phyloP scores from a whole-genome alignment of 2,797 vertebrate species.

The Eurystomus glaucurus region DNA sequence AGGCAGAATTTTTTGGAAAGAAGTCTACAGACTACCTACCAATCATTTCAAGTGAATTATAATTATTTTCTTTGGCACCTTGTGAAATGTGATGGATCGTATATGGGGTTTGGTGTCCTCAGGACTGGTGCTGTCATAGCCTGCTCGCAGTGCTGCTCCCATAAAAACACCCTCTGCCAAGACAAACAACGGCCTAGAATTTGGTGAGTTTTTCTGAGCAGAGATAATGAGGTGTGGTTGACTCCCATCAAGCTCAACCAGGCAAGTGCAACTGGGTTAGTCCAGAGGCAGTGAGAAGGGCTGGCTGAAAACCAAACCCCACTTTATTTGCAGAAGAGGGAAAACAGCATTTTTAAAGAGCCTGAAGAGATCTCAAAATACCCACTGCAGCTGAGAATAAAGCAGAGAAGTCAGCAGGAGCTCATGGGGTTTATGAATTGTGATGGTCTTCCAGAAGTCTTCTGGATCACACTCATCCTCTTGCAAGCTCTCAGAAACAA shows the following conservation, averaged over 20 bases:
- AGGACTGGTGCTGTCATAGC: background rate
- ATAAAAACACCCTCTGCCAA: slow-evolving; percentile 11
- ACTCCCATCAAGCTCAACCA: slow-evolving; percentile 26
- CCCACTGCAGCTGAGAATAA: background rate
- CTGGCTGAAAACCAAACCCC: slow-evolving; percentile 20
- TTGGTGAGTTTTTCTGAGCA: slow-evolving; percentile 19
- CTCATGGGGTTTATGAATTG: background rate
- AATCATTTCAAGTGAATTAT: slow-evolving; percentile 11
- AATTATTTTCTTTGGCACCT: slow-evolving; percentile 50
- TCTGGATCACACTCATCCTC: background rate
- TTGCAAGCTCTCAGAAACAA: background rate
- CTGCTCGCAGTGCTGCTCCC: background rate
- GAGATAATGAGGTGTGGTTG: slow-evolving; percentile 60
- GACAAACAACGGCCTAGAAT: slow-evolving; percentile 21
- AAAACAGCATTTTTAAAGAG: background rate
- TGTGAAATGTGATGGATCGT: background rate
- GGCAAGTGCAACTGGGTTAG: slow-evolving; percentile 5
- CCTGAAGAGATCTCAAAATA: background rate
- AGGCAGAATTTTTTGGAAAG: background rate
- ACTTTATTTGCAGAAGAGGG: background rate
- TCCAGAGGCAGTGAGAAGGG: background rate
- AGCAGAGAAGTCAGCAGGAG: background rate
- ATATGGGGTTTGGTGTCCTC: background rate
- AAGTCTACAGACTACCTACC: background rate
- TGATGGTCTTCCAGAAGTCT: background rate